phyloP scores from a whole-genome alignment of 2,113 vertebrate species.

The Anser cygnoides region DNA sequence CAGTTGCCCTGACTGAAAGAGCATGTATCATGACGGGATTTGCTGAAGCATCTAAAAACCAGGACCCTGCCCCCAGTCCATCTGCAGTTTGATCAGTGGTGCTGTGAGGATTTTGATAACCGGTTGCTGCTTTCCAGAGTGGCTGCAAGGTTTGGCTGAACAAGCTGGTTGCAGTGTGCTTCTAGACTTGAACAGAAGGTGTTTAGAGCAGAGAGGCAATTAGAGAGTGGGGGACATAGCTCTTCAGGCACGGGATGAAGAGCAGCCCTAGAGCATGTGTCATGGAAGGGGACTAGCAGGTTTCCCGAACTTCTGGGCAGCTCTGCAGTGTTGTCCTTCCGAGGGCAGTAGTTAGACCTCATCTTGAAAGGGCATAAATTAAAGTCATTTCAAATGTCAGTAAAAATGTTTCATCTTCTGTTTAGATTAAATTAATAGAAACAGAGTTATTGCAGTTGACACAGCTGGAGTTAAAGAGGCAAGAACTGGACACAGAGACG shows the following conservation, averaged over 20 bases:
- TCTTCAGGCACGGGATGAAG: not conserved
- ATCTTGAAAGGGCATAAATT: not conserved
- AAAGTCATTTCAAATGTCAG: constrained; percentile 1
- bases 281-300: not conserved
- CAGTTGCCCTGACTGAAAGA: not conserved
- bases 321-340: not conserved
- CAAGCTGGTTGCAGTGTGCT: not conserved
- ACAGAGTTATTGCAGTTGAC: constrained; percentile 97
- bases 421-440: constrained; percentile 99
- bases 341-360: not conserved
- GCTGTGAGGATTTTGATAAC: not conserved
- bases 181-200: not conserved
- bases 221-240: not conserved
- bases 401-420: constrained; percentile 85
- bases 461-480: constrained; percentile 97
- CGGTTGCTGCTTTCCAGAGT: not conserved
- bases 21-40: not conserved
- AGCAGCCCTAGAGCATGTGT: not conserved
- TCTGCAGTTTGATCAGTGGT: not conserved
- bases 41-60: not conserved
- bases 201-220: not conserved
- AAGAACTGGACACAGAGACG: constrained; percentile 91
- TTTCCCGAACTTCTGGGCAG: not conserved
- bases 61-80: not conserved
- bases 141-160: not conserved